Conservation (phyloP, 1,140 invertebrate genomes). For the Drosophila repletoides region DNA sequence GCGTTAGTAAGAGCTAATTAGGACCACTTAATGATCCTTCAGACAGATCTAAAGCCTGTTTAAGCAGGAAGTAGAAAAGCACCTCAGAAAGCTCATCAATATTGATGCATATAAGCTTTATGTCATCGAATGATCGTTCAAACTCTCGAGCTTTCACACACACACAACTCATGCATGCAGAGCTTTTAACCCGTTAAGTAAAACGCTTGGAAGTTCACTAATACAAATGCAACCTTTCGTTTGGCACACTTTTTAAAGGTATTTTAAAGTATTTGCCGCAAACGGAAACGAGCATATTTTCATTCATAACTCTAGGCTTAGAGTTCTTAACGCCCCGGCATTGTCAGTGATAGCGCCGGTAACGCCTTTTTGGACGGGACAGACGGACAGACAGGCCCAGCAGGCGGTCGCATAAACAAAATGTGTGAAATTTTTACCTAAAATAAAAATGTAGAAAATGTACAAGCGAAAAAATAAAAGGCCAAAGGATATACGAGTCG, state of each 20-base stretch:
- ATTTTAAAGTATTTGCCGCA: slow-evolving; percentile 4
- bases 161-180: no score
- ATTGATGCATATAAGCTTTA: no score
- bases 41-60: no score
- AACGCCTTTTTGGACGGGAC: slow-evolving; percentile 35
- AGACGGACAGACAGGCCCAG: slow-evolving; percentile 26
- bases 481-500: slow-evolving; percentile 16
- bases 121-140: no score
- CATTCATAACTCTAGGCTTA: slow-evolving; percentile 42
- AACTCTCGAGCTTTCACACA: no score
- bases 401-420: slow-evolving; percentile 68
- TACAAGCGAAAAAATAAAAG: slow-evolving; percentile 11
- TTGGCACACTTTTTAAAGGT: slow-evolving; percentile 9
- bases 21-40: no score
- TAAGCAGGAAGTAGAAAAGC: no score
- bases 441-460: slow-evolving; percentile 72
- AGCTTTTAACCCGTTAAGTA: no score
- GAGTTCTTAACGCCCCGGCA: slow-evolving; percentile 16
- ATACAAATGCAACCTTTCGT: neutral
- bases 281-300: slow-evolving; percentile 17
- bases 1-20: no score
- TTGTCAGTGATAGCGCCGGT: slow-evolving; percentile 41
- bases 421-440: slow-evolving; percentile 77
- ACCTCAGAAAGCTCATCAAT: no score
- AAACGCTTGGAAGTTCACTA: neutral